These are phyloP conservation scores for Pseudanteris insignis DNA, from an alignment of 2,888 invertebrate species.

Conservation along the genomic window DNA sequence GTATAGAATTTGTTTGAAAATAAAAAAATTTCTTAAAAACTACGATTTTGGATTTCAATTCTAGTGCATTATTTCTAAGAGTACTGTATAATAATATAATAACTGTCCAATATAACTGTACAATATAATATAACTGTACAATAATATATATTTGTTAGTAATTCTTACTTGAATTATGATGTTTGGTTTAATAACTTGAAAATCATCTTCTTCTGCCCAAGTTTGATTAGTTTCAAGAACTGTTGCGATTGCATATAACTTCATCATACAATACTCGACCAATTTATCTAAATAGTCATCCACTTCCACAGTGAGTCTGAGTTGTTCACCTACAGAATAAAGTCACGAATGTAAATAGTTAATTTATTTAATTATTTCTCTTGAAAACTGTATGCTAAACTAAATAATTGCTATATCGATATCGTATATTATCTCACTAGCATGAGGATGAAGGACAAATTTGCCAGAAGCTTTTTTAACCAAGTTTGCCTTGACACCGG, in stretches of 20 bases:
- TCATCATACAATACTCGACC: conserved; percentile 83
- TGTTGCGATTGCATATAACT: conserved; percentile 80
- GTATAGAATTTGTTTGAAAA: too few relatives aligned
- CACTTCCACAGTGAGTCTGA: conserved; percentile 70
- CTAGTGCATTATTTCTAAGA: too few relatives aligned
- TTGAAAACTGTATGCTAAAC: neutral
- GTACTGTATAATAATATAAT: too few relatives aligned
- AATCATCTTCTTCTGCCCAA: conserved; percentile 85
- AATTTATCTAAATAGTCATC: conserved; percentile 81
- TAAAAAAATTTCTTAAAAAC: too few relatives aligned
- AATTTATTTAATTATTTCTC: neutral
- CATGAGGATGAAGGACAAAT: conserved; percentile 72
- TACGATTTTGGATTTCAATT: too few relatives aligned
- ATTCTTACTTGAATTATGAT: conserved; percentile 58
- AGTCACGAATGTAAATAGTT: too few relatives aligned
- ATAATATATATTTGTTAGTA: too few relatives aligned
- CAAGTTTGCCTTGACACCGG: conserved; percentile 76
- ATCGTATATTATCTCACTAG: too few relatives aligned
- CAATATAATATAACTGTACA: too few relatives aligned
- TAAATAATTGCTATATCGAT: neutral
- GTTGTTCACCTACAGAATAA: conserved; percentile 68
- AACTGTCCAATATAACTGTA: too few relatives aligned
- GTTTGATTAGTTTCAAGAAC: conserved; percentile 83
- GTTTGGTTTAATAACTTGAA: conserved; percentile 79
- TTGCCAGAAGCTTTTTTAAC: conserved; percentile 77